Evolutionary conservation across 92 coral and sea anemone genomes (phyloP), one percentile per base, ranked within the genome.

Genomic region (Porites rus): DNA sequence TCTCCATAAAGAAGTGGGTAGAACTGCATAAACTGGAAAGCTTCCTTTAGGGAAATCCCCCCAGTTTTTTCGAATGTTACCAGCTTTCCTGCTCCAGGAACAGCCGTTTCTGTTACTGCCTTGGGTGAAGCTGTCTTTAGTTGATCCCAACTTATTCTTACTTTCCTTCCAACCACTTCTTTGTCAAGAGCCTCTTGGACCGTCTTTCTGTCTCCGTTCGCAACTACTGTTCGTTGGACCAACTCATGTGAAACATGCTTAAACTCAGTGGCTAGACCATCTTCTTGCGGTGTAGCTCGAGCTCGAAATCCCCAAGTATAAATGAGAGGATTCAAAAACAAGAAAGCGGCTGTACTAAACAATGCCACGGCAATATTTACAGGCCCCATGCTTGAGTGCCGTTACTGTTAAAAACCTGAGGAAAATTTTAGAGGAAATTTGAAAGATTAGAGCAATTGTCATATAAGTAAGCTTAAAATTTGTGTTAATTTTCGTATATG

Each of bases 1-100:
- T 69, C 70, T 7, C 75, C 64, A 28, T 51, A 86, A 72, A 87
- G 76, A 53, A 73, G 67, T 1, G 91, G 91, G 21, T 80, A 87
- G 10, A 4, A 74, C 87, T 81, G 86, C 75, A 87, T 63, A 53
- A 61, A 64, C 9, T 81, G 80, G 21, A 87, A 87, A 2, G 73
- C 85, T 51, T 81, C 87, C 54, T 87, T 87, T 17, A 87, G 10
- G 1, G 85, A 12, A 9, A 86, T 22, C 9, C 31, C 46, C 6
- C 83, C 64, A 17, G 77, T 19, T 22, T 51, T 69, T 69, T 31
- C 78, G 63, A 86, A 86, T 38, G 14, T 75, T 18, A 85, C 83
- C 51, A 38, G 75, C 50, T 85, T 85, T 74, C 74, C 75, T 1
- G 4, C 19, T 21, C 77, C 46, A 38, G 46, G 69, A 10, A 50